Percentiles rank a stretch among this genome's conserved stretches.
These are phyloP conservation scores for Hemiprocne comata DNA, from an alignment of 2,113 vertebrate species.

Conservation along the genomic window DNA sequence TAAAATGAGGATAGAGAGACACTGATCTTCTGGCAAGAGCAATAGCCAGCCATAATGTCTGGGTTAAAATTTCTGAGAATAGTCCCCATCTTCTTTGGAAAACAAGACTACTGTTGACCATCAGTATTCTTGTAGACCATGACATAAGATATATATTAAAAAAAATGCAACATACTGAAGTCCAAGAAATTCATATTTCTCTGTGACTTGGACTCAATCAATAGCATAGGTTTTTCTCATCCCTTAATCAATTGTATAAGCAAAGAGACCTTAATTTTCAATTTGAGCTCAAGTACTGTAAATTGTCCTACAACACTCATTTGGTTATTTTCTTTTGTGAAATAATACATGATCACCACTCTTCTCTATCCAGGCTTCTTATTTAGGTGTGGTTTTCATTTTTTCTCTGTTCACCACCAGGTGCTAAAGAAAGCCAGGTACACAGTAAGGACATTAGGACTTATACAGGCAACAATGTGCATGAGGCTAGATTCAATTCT, in stretches of 20 bases:
- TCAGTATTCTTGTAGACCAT: background rate
- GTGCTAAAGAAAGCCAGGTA: background rate
- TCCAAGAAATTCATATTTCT: background rate
- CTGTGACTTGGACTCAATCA: background rate
- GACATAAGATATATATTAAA: background rate
- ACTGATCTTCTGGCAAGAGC: background rate
- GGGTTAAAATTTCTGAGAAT: background rate
- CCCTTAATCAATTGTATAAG: background rate
- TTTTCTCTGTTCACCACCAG: background rate
- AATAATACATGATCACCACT: background rate
- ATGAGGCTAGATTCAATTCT: background rate
- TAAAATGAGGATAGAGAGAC: background rate
- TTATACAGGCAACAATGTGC: background rate
- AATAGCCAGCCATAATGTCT: background rate
- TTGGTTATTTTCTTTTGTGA: background rate
- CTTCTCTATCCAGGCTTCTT: background rate
- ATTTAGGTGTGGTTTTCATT: background rate
- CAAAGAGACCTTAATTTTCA: background rate
- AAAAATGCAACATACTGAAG: background rate
- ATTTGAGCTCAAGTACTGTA: background rate
- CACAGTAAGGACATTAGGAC: background rate
- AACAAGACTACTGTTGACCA: background rate
- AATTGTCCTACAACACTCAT: background rate
- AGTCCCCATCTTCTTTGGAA: background rate
- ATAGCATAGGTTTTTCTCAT: background rate